phyloP scores from a whole-genome alignment of 2,797 vertebrate species.

The Propithecus deckenii region DNA sequence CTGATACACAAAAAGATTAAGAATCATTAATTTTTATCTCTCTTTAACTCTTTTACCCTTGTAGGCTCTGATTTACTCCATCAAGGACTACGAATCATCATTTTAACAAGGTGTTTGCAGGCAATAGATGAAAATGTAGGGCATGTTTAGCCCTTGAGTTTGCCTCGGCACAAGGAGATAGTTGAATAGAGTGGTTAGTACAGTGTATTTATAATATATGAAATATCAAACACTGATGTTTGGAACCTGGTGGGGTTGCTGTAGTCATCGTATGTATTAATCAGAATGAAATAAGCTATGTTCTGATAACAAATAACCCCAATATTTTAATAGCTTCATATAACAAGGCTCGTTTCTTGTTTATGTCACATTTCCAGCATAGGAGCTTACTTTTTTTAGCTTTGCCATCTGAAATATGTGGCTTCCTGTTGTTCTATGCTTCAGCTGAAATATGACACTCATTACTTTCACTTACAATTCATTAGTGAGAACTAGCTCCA shows the following conservation, averaged over 20 bases:
- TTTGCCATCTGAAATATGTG: background rate
- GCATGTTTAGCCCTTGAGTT: background rate
- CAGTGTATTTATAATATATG: background rate
- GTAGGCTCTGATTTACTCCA: conserved; percentile 67
- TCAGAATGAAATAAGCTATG: background rate
- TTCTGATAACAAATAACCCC: background rate
- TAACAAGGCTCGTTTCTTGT: background rate
- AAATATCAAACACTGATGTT: conserved; percentile 12
- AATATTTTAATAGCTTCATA: background rate
- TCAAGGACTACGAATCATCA: conserved; percentile 49
- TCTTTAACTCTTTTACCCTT: conserved; percentile 65
- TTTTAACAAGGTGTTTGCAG: conserved; percentile 63
- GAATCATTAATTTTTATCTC: conserved; percentile 62
- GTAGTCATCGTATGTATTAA: background rate
- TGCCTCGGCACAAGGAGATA: conserved; percentile 34
- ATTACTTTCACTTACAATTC: conserved; percentile 10
- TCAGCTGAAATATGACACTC: background rate
- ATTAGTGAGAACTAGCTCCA: background rate
- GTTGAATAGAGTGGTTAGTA: conserved; percentile 29
- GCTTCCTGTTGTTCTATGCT: background rate
- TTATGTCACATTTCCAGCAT: background rate
- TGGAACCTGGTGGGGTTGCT: background rate
- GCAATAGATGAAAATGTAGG: conserved; percentile 37
- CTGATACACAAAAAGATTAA: conserved; percentile 10
- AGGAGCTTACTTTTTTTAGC: background rate